A percentile compares a stretch with the other conserved stretches of the same genome.
Evolutionary conservation across 2,888 invertebrate genomes (phyloP).

Genomic region (Candidula unifasciata): DNA sequence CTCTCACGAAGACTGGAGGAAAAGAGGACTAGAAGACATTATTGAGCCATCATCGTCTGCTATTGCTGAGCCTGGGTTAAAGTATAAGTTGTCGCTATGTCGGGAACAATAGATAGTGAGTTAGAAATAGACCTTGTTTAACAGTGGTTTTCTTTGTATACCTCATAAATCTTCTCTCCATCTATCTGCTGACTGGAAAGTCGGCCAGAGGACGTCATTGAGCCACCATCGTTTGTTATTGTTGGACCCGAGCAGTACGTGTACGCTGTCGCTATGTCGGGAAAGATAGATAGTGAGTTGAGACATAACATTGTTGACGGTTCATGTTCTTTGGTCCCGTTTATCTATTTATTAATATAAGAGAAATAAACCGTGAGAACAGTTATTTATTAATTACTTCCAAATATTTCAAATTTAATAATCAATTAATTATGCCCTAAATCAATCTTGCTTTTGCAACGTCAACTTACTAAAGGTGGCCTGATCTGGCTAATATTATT

Average conservation of each 20-base stretch:
- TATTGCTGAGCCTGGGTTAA: neutral
- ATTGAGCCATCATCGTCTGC: neutral
- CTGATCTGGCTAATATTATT: no score
- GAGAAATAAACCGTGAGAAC: neutral
- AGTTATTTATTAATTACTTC: no score
- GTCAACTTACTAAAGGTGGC: no score
- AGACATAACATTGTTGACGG: neutral
- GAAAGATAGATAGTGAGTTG: conserved; percentile 4
- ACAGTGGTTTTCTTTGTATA: neutral
- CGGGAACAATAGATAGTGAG: conserved; percentile 14
- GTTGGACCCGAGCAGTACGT: no score
- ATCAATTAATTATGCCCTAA: no score
- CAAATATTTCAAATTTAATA: no score
- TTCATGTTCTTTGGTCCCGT: conserved; percentile 13
- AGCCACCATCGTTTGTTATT: neutral
- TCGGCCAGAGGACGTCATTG: conserved; percentile 17
- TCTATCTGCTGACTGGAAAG: neutral
- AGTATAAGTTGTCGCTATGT: neutral
- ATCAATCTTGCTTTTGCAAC: no score
- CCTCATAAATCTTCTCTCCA: neutral
- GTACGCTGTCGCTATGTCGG: neutral
- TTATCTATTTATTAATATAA: neutral
- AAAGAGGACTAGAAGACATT: neutral
- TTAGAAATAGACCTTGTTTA: neutral
- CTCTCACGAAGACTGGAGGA: no score